Evolutionary conservation across 2,888 invertebrate species (phyloP), one percentile per base, ranked within the genome.

Genomic region (Clunio marinus): DNA sequence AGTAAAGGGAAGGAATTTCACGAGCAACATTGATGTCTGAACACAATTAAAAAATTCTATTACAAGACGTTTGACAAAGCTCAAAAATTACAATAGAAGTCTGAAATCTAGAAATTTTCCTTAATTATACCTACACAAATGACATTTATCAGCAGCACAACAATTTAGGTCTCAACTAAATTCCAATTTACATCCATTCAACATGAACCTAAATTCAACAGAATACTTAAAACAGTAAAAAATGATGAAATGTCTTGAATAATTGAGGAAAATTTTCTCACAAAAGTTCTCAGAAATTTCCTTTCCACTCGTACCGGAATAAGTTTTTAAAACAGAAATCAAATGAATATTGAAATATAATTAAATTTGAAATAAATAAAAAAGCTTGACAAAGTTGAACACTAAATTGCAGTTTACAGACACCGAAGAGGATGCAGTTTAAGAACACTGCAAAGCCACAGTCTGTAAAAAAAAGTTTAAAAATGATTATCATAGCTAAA

Each of bases 391-490:
- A n/a, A n/a, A n/a, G n/a, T n/a, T n/a, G n/a, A n/a, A n/a, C n/a
- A n/a, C n/a, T 32, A n/a, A 60, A 60, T 41, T 41, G 60, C 60
- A 60, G 60, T 60, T 60, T 60, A 60, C 60, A 57, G 2, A 15
- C 7, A 45, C 1, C 20, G 1, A 57, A 57, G 25, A n/a, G n/a
- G 32, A 58, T 5, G n/a, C 51, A n/a, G 17, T 20, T n/a, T 41
- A 8, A 41, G 28, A 27, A 46, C 10, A 27, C 8, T 17, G n/a
- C n/a, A 3, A 57, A 24, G 25, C 20, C 57, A 57, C 25, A 57
- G 1, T 57, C 57, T 57, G 25, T 24, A 45, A 37, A 17, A 46
- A 63, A 41, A 60, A 32, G 10, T 37, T 63, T 46, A 45, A 46
- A 60, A 24, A 63, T 63, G 37, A 35, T 35, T 37, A 27, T 46